Evolutionary conservation across 2,888 invertebrate genomes (phyloP), one percentile per base, ranked within the genome.

Genomic region (Dorcus parallelipipedus): DNA sequence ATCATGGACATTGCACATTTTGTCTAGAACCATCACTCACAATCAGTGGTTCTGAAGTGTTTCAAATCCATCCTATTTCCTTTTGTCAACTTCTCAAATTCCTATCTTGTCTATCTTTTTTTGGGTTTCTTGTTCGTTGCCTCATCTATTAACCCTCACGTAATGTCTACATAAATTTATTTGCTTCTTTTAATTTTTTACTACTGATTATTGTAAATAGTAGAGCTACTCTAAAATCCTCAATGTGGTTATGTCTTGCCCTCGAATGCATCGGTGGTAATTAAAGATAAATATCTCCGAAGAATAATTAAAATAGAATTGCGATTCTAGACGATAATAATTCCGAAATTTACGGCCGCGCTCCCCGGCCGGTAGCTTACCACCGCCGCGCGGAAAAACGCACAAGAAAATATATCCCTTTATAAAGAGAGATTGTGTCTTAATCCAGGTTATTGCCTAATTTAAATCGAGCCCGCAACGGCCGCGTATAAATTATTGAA

Each of bases 401-500:
- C 45, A 10, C 45, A 20, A 20, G 45, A 20, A 45, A 23, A 45
- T 23, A 23, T 45, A 17, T 17, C 45, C 23, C 14, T 45, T 20
- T 9, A 9, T 9, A 9, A 17, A 17, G 48, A 38, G 57, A 57
- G 57, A 57, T 57, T 55, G 51, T 61, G 56, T 63, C 64, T 67
- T 77, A 76, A 78, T 77, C 76, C 76, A 72, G 69, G 76, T 78
- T 77, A 78, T 78, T 76, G 77, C 78, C 77, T 77, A 78, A 78
- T 78, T 78, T 77, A 76, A 77, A 78, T 78, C 74, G 75, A 69
- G 69, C 64, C 62, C 49, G 49, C 54, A 40, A 26, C 54, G 58
- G 59, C 64, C 62, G 65, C 66, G 71, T 77, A 78, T 80, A 79
- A 79, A 80, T 79, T 80, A 80, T 86, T 82, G 85, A 82, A 85